phyloP scores from a whole-genome alignment of 2,113 vertebrate species.

The Aegotheles bennettii region DNA sequence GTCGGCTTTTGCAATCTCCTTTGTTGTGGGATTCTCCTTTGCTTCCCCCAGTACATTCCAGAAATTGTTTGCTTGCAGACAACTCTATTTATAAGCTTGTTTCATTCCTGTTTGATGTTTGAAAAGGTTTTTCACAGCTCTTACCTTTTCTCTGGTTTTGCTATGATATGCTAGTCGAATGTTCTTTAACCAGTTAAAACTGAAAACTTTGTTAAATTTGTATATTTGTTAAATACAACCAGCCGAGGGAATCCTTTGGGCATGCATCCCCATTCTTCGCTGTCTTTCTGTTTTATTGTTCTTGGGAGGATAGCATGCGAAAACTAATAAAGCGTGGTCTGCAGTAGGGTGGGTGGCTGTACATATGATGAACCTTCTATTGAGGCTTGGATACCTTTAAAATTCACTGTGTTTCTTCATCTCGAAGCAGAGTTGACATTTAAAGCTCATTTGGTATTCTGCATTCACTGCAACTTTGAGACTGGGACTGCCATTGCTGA shows the following conservation, averaged over 20 bases:
- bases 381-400: background rate
- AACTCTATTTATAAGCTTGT: constrained; percentile 20
- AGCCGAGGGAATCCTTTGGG: background rate
- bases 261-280: background rate
- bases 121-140: constrained; percentile 13
- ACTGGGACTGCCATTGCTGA: background rate
- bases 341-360: background rate
- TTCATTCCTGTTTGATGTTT: constrained; percentile 41
- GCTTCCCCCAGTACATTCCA: constrained; percentile 41
- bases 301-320: background rate
- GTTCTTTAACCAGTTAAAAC: background rate
- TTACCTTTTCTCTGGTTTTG: constrained; percentile 26
- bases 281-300: background rate
- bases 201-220: background rate
- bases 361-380: background rate
- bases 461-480: background rate
- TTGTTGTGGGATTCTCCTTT: constrained; percentile 62
- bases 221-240: background rate
- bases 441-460: background rate
- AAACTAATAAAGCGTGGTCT: background rate
- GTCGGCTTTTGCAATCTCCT: constrained; percentile 29
- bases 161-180: background rate
- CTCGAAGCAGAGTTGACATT: background rate
- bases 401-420: background rate
- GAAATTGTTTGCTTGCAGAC: constrained; percentile 45